A percentile compares a stretch with the other conserved stretches of the same genome.
phyloP scores from a whole-genome alignment of 2,113 vertebrate genomes.

The Thermophis baileyi region DNA sequence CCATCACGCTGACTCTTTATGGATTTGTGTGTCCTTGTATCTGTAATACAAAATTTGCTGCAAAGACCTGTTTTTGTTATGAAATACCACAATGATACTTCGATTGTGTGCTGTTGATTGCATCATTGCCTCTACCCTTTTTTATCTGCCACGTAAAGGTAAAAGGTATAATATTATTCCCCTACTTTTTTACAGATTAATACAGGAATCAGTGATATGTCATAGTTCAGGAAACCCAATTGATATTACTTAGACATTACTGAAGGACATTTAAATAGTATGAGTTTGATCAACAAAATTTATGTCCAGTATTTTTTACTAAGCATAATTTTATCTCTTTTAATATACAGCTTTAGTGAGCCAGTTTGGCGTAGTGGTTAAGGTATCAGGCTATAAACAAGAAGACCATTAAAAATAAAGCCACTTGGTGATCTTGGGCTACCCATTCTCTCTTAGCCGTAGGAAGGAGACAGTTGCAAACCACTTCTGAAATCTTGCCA shows the following conservation, averaged over 20 bases:
- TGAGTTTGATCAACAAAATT: neutral
- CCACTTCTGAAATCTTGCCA: neutral
- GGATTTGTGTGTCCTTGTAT: neutral
- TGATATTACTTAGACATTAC: neutral
- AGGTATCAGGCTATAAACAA: neutral
- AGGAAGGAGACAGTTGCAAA: neutral
- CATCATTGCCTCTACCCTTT: too few species aligned
- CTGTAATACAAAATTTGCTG: neutral
- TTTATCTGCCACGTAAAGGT: too few species aligned
- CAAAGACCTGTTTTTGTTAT: neutral
- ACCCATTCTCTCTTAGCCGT: neutral
- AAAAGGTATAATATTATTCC: neutral
- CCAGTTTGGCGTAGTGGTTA: neutral
- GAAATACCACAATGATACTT: neutral
- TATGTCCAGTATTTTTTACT: neutral
- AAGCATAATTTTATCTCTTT: neutral
- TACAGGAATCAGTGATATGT: neutral
- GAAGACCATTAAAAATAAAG: neutral
- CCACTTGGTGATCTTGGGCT: neutral
- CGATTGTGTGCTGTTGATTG: too few species aligned
- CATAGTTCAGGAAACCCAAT: neutral
- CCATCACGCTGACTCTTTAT: neutral
- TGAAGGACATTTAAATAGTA: neutral
- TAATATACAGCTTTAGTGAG: neutral
- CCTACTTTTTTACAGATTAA: neutral